Evolutionary conservation across 92 coral and sea anemone species (phyloP).

Genomic region (Zoanthus gigantus): DNA sequence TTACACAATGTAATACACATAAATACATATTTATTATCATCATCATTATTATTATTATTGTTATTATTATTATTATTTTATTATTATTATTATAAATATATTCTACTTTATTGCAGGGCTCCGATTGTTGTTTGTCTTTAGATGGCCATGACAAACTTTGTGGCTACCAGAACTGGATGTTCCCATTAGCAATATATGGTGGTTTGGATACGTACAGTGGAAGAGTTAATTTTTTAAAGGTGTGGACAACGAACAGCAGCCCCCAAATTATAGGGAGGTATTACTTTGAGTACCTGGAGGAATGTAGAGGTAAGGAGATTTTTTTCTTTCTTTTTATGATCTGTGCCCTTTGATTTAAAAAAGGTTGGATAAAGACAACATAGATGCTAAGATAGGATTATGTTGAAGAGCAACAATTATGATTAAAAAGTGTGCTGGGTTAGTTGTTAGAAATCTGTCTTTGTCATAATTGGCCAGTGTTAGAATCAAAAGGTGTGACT

Average conservation of each 20-base stretch:
- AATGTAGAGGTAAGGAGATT: slow-evolving; percentile 16
- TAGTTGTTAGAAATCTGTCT: slow-evolving; percentile 7
- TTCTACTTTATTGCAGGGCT: slow-evolving; percentile 20
- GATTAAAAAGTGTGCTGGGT: slow-evolving; percentile 8
- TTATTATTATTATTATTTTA: no score
- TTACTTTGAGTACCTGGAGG: slow-evolving; percentile 49
- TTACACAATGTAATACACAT: slow-evolving; percentile 20
- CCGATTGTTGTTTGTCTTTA: neutral
- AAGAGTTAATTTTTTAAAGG: slow-evolving; percentile 33
- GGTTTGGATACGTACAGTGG: slow-evolving; percentile 51
- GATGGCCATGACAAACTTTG: neutral
- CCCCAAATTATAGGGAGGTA: slow-evolving; percentile 21
- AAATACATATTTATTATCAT: neutral
- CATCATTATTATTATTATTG: no score
- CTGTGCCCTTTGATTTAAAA: neutral
- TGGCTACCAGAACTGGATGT: slow-evolving; percentile 37
- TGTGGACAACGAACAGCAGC: slow-evolving; percentile 47
- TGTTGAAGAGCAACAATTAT: slow-evolving; percentile 1
- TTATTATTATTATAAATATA: neutral
- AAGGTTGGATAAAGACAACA: neutral
- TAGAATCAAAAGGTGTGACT: slow-evolving; percentile 26
- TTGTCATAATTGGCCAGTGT: slow-evolving; percentile 13
- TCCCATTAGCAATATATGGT: slow-evolving; percentile 38
- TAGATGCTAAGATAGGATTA: slow-evolving; percentile 2
- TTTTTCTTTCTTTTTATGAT: neutral